Evolutionary conservation across 2,888 invertebrate species (phyloP).

Genomic region (Dryadula phaetusa): DNA sequence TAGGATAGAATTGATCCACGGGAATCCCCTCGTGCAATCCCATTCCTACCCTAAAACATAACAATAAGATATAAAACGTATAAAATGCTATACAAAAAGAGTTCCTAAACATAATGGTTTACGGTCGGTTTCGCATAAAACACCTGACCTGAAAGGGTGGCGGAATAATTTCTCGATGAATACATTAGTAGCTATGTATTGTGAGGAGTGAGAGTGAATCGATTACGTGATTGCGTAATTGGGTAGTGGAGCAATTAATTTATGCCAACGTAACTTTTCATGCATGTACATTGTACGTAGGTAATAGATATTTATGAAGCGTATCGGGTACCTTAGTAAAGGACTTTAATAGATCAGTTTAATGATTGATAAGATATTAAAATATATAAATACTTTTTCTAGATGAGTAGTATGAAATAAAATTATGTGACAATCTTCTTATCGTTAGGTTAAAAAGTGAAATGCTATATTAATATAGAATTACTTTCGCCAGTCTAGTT

Average conservation of each 20-base stretch:
- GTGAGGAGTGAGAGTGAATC: conserved; percentile 47
- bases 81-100: neutral
- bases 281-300: neutral
- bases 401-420: neutral
- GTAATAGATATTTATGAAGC: neutral
- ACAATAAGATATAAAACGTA: conserved; percentile 19
- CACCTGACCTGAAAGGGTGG: conserved; percentile 1
- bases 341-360: neutral
- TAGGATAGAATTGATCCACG: conserved; percentile 58
- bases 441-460: too few relatives aligned
- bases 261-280: conserved; percentile 41
- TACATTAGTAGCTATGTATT: conserved; percentile 40
- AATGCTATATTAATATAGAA: too few relatives aligned
- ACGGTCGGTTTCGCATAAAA: conserved; percentile 1
- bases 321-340: conserved; percentile 2
- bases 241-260: conserved; percentile 43
- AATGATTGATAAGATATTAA: neutral
- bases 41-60: conserved; percentile 34
- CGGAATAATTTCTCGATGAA: conserved; percentile 32
- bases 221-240: conserved; percentile 45
- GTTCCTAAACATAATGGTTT: neutral
- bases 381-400: neutral
- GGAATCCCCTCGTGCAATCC: conserved; percentile 61
- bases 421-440: neutral
- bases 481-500: neutral